Percentiles rank a stretch among this genome's conserved stretches.
phyloP scores from a whole-genome alignment of 2,113 vertebrate species.

The Periophthalmodon schlosseri region DNA sequence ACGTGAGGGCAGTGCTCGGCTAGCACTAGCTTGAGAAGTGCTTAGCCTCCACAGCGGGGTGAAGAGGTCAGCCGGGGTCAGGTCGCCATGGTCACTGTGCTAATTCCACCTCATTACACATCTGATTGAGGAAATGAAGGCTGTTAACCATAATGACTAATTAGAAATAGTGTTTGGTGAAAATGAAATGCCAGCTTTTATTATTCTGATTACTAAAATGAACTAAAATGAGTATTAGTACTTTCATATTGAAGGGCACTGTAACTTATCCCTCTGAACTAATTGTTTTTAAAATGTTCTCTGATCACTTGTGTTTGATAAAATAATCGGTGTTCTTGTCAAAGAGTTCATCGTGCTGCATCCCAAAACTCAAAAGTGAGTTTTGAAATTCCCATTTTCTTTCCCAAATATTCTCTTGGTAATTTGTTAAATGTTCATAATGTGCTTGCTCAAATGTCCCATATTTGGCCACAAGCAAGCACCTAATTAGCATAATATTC shows the following conservation, averaged over 20 bases:
- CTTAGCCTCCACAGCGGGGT: slow-evolving; percentile 32
- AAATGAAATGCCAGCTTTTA: slow-evolving; percentile 9
- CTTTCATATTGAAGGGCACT: background rate
- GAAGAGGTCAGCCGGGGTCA: slow-evolving; percentile 45
- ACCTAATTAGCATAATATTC: slow-evolving; percentile 78
- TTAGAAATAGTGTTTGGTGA: background rate
- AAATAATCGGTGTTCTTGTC: background rate
- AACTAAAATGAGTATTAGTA: background rate
- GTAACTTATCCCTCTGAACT: background rate
- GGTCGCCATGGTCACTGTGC: slow-evolving; percentile 20
- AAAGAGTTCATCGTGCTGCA: slow-evolving; percentile 20
- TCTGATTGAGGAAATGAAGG: slow-evolving; percentile 30
- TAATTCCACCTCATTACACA: slow-evolving; percentile 9
- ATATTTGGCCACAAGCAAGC: slow-evolving; percentile 70
- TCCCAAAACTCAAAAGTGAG: slow-evolving; percentile 56
- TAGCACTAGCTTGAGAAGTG: slow-evolving; percentile 24
- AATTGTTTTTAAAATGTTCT: background rate
- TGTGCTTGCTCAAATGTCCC: slow-evolving; percentile 62
- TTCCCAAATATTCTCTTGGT: slow-evolving; percentile 65
- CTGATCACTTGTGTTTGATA: background rate
- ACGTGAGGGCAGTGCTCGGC: slow-evolving; percentile 24
- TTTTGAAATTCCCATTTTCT: slow-evolving; percentile 58
- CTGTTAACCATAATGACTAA: slow-evolving; percentile 10
- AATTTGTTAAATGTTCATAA: slow-evolving; percentile 74
- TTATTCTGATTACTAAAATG: background rate